These are phyloP conservation scores for Dryoscopus gambensis DNA, from an alignment of 2,113 vertebrate genomes.

Conservation along the genomic window DNA sequence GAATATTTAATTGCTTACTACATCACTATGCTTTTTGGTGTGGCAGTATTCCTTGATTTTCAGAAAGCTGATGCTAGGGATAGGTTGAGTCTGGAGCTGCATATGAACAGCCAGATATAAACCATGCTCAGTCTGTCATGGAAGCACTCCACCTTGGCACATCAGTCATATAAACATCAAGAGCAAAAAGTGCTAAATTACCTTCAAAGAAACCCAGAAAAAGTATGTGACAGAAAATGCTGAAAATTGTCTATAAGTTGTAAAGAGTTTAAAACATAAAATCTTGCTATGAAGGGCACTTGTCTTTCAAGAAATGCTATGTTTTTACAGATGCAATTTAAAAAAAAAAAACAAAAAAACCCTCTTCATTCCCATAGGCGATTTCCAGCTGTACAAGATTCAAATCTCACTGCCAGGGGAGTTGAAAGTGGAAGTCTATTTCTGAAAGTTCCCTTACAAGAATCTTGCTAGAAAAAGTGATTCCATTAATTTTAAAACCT, in stretches of 20 bases:
- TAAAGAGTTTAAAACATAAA: background rate
- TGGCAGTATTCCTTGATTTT: background rate
- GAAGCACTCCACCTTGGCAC: background rate
- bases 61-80: background rate
- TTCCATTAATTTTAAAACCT: constrained; percentile 11
- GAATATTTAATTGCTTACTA: background rate
- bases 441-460: background rate
- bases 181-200: background rate
- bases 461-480: background rate
- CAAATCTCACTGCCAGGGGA: background rate
- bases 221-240: background rate
- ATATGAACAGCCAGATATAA: background rate
- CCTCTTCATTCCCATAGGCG: background rate
- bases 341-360: background rate
- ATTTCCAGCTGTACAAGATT: background rate
- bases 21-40: background rate
- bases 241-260: background rate
- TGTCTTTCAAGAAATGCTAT: background rate
- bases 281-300: background rate
- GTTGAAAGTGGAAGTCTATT: background rate
- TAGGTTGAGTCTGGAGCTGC: background rate
- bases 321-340: background rate
- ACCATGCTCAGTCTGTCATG: background rate
- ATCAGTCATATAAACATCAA: background rate
- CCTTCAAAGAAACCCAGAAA: background rate